Base-by-base conservation (phyloP, 2,888 invertebrate species). In the Athalia cordata region DNA sequence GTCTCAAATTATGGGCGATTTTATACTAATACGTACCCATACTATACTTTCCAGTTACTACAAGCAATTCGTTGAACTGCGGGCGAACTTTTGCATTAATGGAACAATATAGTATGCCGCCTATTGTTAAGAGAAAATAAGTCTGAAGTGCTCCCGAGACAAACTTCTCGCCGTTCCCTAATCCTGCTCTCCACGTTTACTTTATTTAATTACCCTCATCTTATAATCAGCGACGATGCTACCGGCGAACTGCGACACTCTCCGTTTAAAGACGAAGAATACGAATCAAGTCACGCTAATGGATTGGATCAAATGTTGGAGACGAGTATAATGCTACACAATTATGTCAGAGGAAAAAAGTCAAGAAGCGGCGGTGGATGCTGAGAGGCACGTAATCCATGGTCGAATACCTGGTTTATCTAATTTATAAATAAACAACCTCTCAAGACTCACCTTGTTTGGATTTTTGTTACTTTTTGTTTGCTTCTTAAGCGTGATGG, bases 151-250 rank as follows among this genome's bases (percentile, higher is more conserved):
- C 64, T 74, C 78, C 74, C 64, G n/a, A 64, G n/a, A 49, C 52
- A 74, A 67, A 78, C 55, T 65, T 61, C 57, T 49, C 72, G 45
- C 72, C 62, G 61, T 11, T 75, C 59, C 62, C 75, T 75, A 75
- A 75, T 75, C 75, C 64, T 64, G 64, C 29, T 29, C 75, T 76
- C 76, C 80, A 29, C 29, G 79, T 79, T 83, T 80, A 81, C 81
- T 82, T 81, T 81, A 81, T 81, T 82, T 82, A 82, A 83, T 83
- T 82, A 79, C 79, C 80, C 79, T 80, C 80, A 81, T 83, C 80
- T 79, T 29, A 29, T 29, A 29, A 29, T 29, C 77, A 29, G 50
- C 70, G 64, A 49, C 62, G 47, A 64, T 72, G 78, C 50, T 50
- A 2, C 29, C 29, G 50, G 13, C 50, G 61, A 50, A 59, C 57